Base-by-base conservation (phyloP, 2,888 invertebrate genomes). In the Tanypteryx hageni region DNA sequence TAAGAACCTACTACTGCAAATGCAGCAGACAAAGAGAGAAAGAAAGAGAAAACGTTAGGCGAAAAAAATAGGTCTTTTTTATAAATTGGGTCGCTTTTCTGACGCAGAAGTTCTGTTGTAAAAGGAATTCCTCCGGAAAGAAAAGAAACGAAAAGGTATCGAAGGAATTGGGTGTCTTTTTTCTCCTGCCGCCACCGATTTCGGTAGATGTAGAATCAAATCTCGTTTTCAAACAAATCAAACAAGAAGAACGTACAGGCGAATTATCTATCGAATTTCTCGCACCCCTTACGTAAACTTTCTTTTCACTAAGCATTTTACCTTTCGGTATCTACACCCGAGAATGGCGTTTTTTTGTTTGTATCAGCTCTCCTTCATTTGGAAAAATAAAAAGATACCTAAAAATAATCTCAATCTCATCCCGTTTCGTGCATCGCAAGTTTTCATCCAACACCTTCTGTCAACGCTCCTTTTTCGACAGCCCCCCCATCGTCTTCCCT, bases 381-480 rank as follows among this genome's bases (percentile, higher is more conserved):
- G 10, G 11, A 13, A 22, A 11, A n/a, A 27, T 27, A 27, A 11
- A 27, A 76, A 76, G 22, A 22, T 76, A 13, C 76, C 27, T 27
- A 18, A 76, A 22, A 22, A 22, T 22, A 68, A 4, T 7, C 11
- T 27, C 22, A 76, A 76, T 76, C 27, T 76, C 22, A 86, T 59
- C 22, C 59, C 14, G 61, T 58, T 22, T 27, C 59, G 58, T 86
- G 2, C 11, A 22, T 59, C 27, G 2, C 22, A n/a, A 58, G n/a
- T 18, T 58, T 85, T 85, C 85, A 85, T 58, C 58, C 59, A 27
- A 64, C 13, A 31, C 64, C 44, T 64, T 89, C 64, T 44, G 89
- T 89, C 64, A 89, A 89, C 89, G 59, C 14, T 61, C 61, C 31
- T 86, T 86, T 61, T 13, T 27, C 27, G 76, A 89, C 89, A 68